A percentile compares a stretch with the other conserved stretches of the same genome.
These are phyloP conservation scores for Myotis lucifugus DNA, from an alignment of 2,113 vertebrate species.

Conservation along the genomic window DNA sequence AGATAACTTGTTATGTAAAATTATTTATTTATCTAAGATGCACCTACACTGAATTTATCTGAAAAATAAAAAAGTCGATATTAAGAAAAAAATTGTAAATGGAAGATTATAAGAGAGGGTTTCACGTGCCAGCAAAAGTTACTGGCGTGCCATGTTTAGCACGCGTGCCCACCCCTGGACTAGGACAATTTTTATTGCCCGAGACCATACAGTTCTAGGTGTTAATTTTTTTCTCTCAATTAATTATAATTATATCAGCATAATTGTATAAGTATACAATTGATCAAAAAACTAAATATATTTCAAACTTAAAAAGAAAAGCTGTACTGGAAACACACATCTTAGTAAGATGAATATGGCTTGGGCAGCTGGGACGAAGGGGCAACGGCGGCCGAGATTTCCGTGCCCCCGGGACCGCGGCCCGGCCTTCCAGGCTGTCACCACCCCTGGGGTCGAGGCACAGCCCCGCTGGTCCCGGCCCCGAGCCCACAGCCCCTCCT, in stretches of 20 bases:
- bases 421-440: not conserved
- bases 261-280: not conserved
- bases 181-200: not conserved
- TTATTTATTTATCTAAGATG: too few species aligned
- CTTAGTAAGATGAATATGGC: not conserved
- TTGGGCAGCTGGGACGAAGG: not conserved
- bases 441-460: not conserved
- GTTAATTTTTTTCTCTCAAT: not conserved
- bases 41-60: too few species aligned
- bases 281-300: not conserved
- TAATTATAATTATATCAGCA: not conserved
- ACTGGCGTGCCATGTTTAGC: too few species aligned
- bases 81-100: too few species aligned
- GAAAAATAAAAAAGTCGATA: too few species aligned
- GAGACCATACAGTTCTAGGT: not conserved
- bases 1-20: too few species aligned
- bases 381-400: not conserved
- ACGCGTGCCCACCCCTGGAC: too few species aligned
- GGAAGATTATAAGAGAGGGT: too few species aligned
- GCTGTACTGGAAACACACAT: not conserved
- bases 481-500: not conserved
- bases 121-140: too few species aligned
- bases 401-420: not conserved
- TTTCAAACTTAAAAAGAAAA: constrained; percentile 15
- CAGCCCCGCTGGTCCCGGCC: too few species aligned